phyloP scores from a whole-genome alignment of 2,888 invertebrate genomes.

The Oxyteleia sp. region DNA sequence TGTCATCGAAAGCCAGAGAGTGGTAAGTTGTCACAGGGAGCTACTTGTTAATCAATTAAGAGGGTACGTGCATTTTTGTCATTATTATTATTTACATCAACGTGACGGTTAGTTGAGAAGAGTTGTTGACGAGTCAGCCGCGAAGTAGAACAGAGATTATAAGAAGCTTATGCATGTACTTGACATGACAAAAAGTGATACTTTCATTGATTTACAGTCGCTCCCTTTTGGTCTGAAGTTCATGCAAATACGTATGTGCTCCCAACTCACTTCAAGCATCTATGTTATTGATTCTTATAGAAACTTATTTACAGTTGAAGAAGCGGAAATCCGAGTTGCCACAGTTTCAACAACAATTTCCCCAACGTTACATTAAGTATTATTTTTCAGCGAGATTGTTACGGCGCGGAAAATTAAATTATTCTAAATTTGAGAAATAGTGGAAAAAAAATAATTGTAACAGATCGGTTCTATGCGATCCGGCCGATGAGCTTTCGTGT shows the following conservation, averaged over 20 bases:
- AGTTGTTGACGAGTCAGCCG: conserved; percentile 12
- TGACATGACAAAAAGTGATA: conserved; percentile 51
- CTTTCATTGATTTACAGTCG: conserved; percentile 84
- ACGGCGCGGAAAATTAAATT: background rate
- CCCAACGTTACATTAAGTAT: conserved; percentile 11
- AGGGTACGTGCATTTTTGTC: conserved; percentile 13
- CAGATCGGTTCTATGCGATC: background rate
- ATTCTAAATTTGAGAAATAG: conserved; percentile 14
- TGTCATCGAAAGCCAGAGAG: conserved; percentile 81
- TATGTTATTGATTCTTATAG: conserved; percentile 69
- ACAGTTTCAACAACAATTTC: conserved; percentile 32
- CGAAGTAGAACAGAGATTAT: conserved; percentile 26
- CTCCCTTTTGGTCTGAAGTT: conserved; percentile 78
- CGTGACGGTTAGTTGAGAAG: conserved; percentile 31
- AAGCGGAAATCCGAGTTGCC: conserved; percentile 50
- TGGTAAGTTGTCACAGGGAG: conserved; percentile 79
- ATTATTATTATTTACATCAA: conserved; percentile 39
- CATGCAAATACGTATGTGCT: conserved; percentile 83
- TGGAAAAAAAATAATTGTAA: background rate
- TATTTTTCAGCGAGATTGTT: conserved; percentile 6
- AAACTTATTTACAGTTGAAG: conserved; percentile 66
- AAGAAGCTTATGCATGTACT: conserved; percentile 39
- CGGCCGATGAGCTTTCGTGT: conserved; percentile 35
- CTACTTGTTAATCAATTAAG: conserved; percentile 83
- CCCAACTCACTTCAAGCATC: conserved; percentile 82